Evolutionary conservation across 2,888 invertebrate species (phyloP), one percentile per base, ranked within the genome.

Genomic region (Folsomia manolachei): DNA sequence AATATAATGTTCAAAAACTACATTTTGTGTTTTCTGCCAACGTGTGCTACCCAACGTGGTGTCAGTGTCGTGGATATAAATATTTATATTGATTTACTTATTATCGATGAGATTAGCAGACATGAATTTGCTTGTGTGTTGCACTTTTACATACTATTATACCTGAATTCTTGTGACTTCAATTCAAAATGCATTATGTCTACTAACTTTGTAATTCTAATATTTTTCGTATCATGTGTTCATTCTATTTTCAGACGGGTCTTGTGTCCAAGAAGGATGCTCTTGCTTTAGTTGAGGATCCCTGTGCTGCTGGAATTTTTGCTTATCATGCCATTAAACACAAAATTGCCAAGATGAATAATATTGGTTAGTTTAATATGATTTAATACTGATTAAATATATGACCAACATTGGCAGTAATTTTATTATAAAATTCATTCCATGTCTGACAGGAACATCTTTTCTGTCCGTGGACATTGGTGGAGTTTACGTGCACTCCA

Each of bases 241-340:
- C n/a, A n/a, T n/a, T n/a, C n/a, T n/a, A n/a, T n/a, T 69, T 70
- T 1, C 51, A 79, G 79, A 71, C 71, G 69, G 76, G 77, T 21
- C 60, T 79, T 11, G 71, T 77, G 18, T 63, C 65, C 19, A 71
- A 75, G 25, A 66, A 71, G 18, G 79, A 79, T 71, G 75, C 73
- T 27, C 53, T 79, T 1, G 77, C 77, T 21, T 66, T 79, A 11
- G 76, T 79, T 63, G 79, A 79, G 72, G 79, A 79, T 72, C 73
- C 78, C 9, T 72, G 75, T 71, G 79, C 79, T 62, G 75, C 76
- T 18, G 75, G 77, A 26, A 68, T 77, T 51, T 77, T 74, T 71
- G 72, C 75, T 27, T 69, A 71, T 25, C 77, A 77, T 53, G 70
- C 73, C 23, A 62, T 77, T 53, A 77, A 77, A 66, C 72, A 74